Evolutionary conservation across 2,888 invertebrate genomes (phyloP).

Genomic region (Rutpela maculata): DNA sequence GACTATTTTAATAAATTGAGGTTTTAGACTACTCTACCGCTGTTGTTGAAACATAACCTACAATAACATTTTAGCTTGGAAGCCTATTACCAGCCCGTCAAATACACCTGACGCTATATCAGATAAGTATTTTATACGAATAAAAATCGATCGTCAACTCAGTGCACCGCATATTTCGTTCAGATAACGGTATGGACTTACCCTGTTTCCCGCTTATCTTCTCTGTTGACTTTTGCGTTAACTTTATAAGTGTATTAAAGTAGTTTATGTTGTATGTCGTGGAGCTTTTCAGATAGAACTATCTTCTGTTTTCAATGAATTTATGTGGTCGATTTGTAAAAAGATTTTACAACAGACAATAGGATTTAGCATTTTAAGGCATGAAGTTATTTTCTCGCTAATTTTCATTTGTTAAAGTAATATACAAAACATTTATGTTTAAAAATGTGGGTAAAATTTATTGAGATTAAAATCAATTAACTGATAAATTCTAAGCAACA

Average conservation of each 20-base stretch:
- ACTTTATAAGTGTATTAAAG: constrained; percentile 22
- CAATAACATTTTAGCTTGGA: constrained; percentile 24
- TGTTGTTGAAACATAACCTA: constrained; percentile 46
- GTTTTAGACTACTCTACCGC: constrained; percentile 32
- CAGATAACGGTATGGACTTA: constrained; percentile 25
- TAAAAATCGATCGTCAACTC: constrained; percentile 35
- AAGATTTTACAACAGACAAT: no score
- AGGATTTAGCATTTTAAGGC: no score
- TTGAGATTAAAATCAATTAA: no score
- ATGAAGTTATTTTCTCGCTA: no score
- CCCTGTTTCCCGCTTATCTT: constrained; percentile 12
- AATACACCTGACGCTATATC: constrained; percentile 26
- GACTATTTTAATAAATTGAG: constrained; percentile 26
- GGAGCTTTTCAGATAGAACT: background rate
- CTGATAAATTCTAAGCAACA: no score
- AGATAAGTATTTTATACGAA: constrained; percentile 27
- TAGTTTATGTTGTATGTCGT: constrained; percentile 10
- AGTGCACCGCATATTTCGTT: constrained; percentile 18
- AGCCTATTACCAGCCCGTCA: constrained; percentile 33
- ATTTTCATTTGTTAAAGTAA: no score
- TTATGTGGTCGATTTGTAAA: background rate
- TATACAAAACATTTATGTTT: no score
- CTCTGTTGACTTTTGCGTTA: constrained; percentile 20
- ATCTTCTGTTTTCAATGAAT: constrained; percentile 1
- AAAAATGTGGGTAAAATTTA: no score